Base-by-base conservation (phyloP, 1,140 invertebrate genomes). In the Drosophila willistoni region DNA sequence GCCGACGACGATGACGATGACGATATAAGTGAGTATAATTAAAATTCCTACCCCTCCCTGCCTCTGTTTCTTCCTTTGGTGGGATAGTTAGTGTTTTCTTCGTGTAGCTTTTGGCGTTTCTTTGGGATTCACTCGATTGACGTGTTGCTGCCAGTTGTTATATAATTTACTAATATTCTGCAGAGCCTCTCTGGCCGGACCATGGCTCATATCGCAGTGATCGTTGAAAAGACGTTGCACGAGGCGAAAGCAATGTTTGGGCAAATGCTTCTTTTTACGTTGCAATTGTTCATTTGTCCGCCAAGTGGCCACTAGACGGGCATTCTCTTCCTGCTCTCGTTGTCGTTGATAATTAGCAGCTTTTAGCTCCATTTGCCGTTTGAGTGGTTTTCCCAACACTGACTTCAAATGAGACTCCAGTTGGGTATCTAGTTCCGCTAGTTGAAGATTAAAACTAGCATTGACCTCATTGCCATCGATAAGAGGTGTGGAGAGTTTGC, bases 131-230 rank as follows among this genome's bases (percentile, higher is more conserved):
- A 19, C 19, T 51, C 44, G 17, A 9, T 51, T 51, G 17, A 51
- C 17, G 19, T 51, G 44, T 12, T 22, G 10, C 19, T 51, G 44
- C 44, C 56, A 59, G 17, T 19, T 59, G 33, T 36, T 42, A 29
- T 71, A 74, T 2, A 62, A 42, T 4, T 22, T 42, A 22, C 39
- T 17, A 41, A 74, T 65, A 12, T 47, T 63, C 6, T 62, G 36
- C 9, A 74, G 33, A 0, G 63, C 63, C 14, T 29, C 63, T 12
- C 39, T 39, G 17, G 44, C 60, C 3, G 47, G 17, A 1, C 29
- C 22, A 1, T 71, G 36, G 5, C 36, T 29, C 6, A 56, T 34
- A 9, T 41, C n/a, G 13, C 63, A 66, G 9, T 71, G 47, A 39
- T 71, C 44, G 9, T 41, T 33, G 10, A 74, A 66, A 1, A 71